Conservation (phyloP, 2,113 vertebrate genomes). For the Donacobius atricapilla region DNA sequence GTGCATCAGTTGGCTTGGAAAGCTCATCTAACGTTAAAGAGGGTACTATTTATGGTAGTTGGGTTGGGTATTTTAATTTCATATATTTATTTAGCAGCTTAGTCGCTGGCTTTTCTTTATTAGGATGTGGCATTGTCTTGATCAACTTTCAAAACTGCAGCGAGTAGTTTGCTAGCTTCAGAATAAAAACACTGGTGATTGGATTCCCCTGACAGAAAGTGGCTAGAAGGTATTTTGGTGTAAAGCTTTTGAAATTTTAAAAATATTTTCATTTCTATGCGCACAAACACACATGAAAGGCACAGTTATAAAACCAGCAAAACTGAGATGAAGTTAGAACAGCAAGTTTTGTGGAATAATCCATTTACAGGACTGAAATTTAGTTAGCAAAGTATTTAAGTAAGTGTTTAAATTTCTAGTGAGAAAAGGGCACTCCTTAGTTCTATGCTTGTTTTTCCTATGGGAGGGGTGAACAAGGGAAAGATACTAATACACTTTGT, state of each 20-base stretch:
- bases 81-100: neutral
- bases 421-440: neutral
- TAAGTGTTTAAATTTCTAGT: neutral
- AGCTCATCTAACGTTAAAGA: neutral
- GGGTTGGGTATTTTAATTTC: neutral
- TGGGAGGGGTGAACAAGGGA: neutral
- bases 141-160: neutral
- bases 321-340: neutral
- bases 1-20: neutral
- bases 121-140: neutral
- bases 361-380: neutral
- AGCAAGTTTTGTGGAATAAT: neutral
- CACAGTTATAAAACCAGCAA: neutral
- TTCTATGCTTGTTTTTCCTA: neutral
- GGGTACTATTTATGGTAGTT: neutral
- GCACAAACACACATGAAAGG: fast-evolving
- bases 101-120: neutral
- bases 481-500: neutral
- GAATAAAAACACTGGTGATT: neutral
- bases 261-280: neutral
- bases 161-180: neutral
- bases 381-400: neutral
- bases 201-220: neutral
- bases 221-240: neutral
- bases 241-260: neutral